phyloP scores from a whole-genome alignment of 2,797 vertebrate genomes.

The Acanthiza pusilla region DNA sequence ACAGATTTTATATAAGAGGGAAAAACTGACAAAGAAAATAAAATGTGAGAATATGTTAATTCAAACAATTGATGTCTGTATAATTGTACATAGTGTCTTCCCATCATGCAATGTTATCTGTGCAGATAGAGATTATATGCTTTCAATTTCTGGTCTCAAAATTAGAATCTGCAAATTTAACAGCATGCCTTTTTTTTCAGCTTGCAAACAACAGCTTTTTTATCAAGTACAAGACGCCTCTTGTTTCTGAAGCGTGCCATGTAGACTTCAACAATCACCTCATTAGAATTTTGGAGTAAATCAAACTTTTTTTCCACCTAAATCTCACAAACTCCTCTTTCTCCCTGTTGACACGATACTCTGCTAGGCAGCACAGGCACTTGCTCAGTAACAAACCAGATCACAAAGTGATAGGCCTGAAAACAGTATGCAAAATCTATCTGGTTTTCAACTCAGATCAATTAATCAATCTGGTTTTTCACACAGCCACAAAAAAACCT shows the following conservation, averaged over 20 bases:
- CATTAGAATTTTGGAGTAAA: not conserved
- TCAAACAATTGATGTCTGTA: not conserved
- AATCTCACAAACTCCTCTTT: not conserved
- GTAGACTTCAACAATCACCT: not conserved
- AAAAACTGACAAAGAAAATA: not conserved
- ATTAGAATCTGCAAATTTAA: not conserved
- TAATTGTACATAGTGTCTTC: not conserved
- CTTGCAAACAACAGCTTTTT: not conserved
- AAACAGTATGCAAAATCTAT: not conserved
- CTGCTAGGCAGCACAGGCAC: not conserved
- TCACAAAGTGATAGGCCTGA: not conserved
- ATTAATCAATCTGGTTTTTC: not conserved
- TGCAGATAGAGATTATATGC: not conserved
- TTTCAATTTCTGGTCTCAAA: not conserved
- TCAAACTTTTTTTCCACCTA: not conserved
- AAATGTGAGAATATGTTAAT: not conserved
- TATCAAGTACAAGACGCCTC: not conserved
- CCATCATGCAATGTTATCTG: not conserved
- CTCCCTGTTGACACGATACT: not conserved
- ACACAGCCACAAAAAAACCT: fast-evolving
- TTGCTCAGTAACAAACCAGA: not conserved
- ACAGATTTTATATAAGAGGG: not conserved
- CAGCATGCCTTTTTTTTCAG: not conserved
- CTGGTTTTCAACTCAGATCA: not conserved
- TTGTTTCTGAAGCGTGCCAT: not conserved